phyloP scores from a whole-genome alignment of 2,888 invertebrate species.

The Yponomeuta plumbellus region DNA sequence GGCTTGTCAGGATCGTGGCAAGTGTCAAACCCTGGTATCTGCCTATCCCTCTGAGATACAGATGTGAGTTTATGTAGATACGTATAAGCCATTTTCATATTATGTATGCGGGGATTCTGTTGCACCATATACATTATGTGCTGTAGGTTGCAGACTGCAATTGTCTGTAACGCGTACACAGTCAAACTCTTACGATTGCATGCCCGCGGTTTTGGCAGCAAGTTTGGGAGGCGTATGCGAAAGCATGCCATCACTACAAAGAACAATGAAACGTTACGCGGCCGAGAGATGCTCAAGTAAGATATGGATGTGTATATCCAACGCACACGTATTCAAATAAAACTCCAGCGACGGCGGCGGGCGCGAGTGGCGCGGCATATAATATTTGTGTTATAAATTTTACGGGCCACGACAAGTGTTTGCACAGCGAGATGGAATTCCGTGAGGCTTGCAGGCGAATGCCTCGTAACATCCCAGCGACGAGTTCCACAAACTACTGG shows the following conservation, averaged over 20 bases:
- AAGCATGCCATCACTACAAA: constrained; percentile 5
- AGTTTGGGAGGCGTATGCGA: constrained; percentile 5
- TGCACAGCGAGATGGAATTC: constrained; percentile 55
- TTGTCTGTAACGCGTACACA: not conserved
- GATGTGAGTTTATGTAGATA: too few species aligned
- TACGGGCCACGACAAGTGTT: constrained; percentile 58
- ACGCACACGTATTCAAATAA: constrained; percentile 40
- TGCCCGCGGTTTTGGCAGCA: not conserved
- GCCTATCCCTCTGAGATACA: too few species aligned
- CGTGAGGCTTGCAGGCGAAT: constrained; percentile 31
- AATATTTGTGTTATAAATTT: constrained; percentile 61
- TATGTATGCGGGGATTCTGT: too few species aligned
- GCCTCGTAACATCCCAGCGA: not conserved
- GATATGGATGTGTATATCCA: constrained; percentile 20
- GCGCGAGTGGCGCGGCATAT: constrained; percentile 36
- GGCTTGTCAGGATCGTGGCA: too few species aligned
- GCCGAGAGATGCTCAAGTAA: constrained; percentile 4
- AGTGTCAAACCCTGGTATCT: too few species aligned
- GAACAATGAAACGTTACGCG: constrained; percentile 5
- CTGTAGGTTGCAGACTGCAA: not conserved
- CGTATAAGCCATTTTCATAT: too few species aligned
- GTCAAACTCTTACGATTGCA: not conserved
- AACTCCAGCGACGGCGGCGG: constrained; percentile 49
- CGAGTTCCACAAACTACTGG: not conserved
- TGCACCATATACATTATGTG: not conserved